Evolutionary conservation across 1,140 invertebrate genomes (phyloP).

Genomic region (Chelonus insularis): DNA sequence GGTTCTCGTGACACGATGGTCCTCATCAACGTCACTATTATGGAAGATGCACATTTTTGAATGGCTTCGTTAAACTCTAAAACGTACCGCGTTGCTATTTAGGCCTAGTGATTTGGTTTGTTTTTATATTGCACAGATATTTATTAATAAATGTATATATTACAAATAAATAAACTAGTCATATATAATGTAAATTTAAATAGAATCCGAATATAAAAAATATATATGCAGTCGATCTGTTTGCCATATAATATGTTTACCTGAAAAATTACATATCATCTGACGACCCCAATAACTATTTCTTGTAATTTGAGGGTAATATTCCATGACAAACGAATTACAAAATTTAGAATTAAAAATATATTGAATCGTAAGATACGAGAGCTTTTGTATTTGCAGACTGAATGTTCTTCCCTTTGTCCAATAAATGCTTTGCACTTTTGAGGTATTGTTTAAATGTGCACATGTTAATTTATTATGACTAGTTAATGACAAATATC

Average conservation of each 20-base stretch:
- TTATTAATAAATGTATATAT: constrained; percentile 33
- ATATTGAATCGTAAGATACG: background rate
- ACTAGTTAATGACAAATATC: no score
- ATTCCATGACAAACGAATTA: no score
- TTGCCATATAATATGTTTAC: no score
- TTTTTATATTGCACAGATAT: no score
- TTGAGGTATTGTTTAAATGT: background rate
- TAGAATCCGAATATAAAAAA: background rate
- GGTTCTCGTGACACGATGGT: background rate
- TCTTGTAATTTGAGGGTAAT: no score
- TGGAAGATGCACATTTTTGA: no score
- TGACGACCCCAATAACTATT: no score
- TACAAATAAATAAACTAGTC: constrained; percentile 25
- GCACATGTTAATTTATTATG: no score
- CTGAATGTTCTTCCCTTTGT: constrained; percentile 24
- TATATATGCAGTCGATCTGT: no score
- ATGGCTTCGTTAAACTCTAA: background rate
- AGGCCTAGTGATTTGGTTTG: constrained; percentile 60
- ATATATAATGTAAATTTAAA: constrained; percentile 23
- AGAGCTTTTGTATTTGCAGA: constrained; percentile 22
- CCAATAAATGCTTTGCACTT: constrained; percentile 12
- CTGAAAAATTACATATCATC: no score
- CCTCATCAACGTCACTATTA: no score
- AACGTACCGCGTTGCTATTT: constrained; percentile 50
- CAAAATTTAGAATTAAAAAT: background rate